Evolutionary conservation across 2,797 vertebrate species (phyloP), one percentile per base, ranked within the genome.

Genomic region (Avahi laniger): DNA sequence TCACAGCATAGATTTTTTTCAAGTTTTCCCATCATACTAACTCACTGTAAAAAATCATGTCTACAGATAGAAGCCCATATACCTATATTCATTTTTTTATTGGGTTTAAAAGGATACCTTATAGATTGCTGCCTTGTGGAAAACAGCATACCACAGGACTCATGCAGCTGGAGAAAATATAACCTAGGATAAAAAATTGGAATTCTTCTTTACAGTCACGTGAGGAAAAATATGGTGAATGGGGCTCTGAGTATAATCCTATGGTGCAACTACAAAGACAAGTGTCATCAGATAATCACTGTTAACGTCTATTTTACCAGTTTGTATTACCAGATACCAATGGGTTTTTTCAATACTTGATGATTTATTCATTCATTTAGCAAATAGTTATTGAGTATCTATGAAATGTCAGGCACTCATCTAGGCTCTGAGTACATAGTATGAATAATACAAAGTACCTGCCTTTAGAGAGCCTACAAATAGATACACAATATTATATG

Each of bases 331-430:
- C 46, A 92, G n/a, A 80, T 50, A 91, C 7, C 67, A 95, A 83
- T 78, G 30, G 12, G 2, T 11, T 33, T 63, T 69, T 35, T 20
- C 15, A 83, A 94, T 81, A 70, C 1, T 86, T 54, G n/a, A 10
- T 86, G 54, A 93, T 57, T 86, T 35, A 75, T 75, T 91, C 46
- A 46, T 65, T 86, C 67, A 92, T 41, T 88, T 61, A 67, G 72
- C 59, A 94, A 72, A 72, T 90, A 83, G 50, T 67, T 97, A 93
- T 41, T 76, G 24, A 59, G 57, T 26, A 84, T 67, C 41, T 94
- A 13, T 41, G 89, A 83, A 87, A 41, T 50, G 13, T 63, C 46
- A 87, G 30, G 28, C 57, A 59, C 33, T 84, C 30, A 67, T 72
- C 35, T 91, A 65, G 30, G 50, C 54, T 92, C 76, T 87, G 48